These are phyloP conservation scores for Nomada ferruginata DNA, from an alignment of 2,888 invertebrate species.

Conservation along the genomic window DNA sequence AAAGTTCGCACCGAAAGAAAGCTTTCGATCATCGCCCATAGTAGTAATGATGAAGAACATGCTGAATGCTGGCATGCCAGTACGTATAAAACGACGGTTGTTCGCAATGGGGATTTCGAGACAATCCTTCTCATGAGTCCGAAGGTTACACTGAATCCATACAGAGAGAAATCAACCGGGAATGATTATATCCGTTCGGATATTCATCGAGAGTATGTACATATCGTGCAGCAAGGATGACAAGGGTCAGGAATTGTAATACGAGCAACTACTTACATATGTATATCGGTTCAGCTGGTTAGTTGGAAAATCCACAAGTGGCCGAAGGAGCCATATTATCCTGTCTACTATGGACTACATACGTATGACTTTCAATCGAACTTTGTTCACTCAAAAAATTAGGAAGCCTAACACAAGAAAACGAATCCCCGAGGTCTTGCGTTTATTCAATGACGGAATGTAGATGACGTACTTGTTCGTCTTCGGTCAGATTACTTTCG, in stretches of 20 bases:
- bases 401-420: neutral
- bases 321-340: conserved; percentile 59
- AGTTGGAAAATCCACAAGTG: conserved; percentile 72
- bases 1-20: conserved; percentile 17
- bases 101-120: neutral
- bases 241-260: conserved; percentile 25
- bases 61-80: neutral
- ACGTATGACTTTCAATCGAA: neutral
- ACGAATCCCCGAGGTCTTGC: neutral
- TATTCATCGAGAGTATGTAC: neutral
- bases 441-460: neutral
- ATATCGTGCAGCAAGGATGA: conserved; percentile 10
- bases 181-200: neutral
- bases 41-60: neutral
- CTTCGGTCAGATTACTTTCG: neutral
- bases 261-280: neutral
- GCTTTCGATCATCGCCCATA: conserved; percentile 1
- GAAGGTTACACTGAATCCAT: neutral
- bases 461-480: neutral
- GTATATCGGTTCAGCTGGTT: conserved; percentile 54
- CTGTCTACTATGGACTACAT: neutral
- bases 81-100: conserved; percentile 11
- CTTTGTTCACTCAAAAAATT: neutral
- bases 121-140: neutral
- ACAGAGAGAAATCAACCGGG: neutral